Base-by-base conservation (phyloP, 1,140 invertebrate species). In the Popillia japonica region DNA sequence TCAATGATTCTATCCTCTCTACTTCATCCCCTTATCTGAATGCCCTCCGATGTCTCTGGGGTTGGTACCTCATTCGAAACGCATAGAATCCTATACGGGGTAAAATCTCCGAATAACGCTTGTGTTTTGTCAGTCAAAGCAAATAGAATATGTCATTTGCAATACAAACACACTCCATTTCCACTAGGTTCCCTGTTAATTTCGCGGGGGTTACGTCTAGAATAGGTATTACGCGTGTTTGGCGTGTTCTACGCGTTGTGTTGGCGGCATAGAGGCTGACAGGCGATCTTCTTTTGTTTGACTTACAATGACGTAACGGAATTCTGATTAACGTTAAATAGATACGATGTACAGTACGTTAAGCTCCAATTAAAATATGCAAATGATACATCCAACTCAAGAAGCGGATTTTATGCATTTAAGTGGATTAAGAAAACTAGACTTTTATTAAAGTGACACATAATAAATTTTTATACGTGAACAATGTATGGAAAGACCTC, bases 101-200 rank as follows among this genome's bases (percentile, higher is more conserved):
- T 14, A 17, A 17, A 55, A 55, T 55, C 14, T 55, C 14, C 48
- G 48, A 14, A 17, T 55, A 14, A 55, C 48, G 48, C 48, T 55
- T 17, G 42, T 17, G 14, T 55, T n/a, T 55, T 17, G 48, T n/a
- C 48, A 55, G 48, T 17, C 48, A 55, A 14, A 14, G 48, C 48
- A 55, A 55, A 55, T 55, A 55, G 48, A 55, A 55, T 55, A 55
- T 55, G 48, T 55, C 48, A 55, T 55, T 55, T 55, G 48, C 48
- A 55, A 55, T 55, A 55, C 48, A 55, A 55, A 55, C 48, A 55
- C 48, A 55, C 48, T 55, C 48, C 48, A 55, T 55, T 17, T 14
- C 48, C 14, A 55, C 48, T 55, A 55, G 48, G 9, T 55, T 55
- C 48, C 48, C 4, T 14, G 48, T 55, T 55, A 55, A 55, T 55